A percentile compares a stretch with the other conserved stretches of the same genome.
phyloP scores from a whole-genome alignment of 2,888 invertebrate genomes.

The Dolichomitus sp. region DNA sequence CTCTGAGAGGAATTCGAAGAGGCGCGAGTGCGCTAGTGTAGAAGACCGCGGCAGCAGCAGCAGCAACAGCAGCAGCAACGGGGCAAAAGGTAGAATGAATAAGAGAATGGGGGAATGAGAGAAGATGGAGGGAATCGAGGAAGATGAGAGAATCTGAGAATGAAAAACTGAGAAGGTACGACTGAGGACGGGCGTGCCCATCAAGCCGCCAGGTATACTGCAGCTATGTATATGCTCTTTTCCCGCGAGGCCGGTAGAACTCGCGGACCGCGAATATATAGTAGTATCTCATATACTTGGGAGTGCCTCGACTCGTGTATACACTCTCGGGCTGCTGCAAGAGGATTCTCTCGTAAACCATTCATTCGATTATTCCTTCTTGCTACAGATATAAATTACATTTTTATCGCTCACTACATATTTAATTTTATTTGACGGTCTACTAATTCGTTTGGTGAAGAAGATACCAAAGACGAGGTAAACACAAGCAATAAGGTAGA shows the following conservation, averaged over 20 bases:
- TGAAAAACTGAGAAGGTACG: slow-evolving; percentile 59
- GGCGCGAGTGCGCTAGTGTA: slow-evolving; percentile 48
- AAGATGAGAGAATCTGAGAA: slow-evolving; percentile 41
- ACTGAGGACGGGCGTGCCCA: slow-evolving; percentile 58
- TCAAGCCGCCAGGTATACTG: slow-evolving; percentile 32
- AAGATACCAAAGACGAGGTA: background rate
- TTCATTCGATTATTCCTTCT: slow-evolving; percentile 48
- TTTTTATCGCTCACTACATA: slow-evolving; percentile 10
- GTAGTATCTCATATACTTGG: background rate
- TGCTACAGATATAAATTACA: slow-evolving; percentile 36
- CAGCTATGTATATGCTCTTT: slow-evolving; percentile 4
- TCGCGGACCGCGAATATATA: slow-evolving; percentile 25
- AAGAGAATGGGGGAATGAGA: slow-evolving; percentile 26
- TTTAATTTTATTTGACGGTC: background rate
- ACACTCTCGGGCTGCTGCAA: background rate
- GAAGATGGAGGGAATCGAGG: slow-evolving; percentile 26
- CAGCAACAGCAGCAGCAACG: background rate
- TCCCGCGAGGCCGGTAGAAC: slow-evolving; percentile 9
- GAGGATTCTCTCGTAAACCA: slow-evolving; percentile 28
- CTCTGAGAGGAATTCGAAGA: slow-evolving; percentile 77
- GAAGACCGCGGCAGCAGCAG: background rate
- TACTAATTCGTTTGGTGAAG: background rate
- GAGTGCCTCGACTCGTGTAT: slow-evolving; percentile 23
- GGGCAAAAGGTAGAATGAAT: slow-evolving; percentile 17
- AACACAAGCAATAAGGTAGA: background rate